Evolutionary conservation across 1,140 invertebrate genomes (phyloP), one percentile per base, ranked within the genome.

Genomic region (Diorhabda carinulata): DNA sequence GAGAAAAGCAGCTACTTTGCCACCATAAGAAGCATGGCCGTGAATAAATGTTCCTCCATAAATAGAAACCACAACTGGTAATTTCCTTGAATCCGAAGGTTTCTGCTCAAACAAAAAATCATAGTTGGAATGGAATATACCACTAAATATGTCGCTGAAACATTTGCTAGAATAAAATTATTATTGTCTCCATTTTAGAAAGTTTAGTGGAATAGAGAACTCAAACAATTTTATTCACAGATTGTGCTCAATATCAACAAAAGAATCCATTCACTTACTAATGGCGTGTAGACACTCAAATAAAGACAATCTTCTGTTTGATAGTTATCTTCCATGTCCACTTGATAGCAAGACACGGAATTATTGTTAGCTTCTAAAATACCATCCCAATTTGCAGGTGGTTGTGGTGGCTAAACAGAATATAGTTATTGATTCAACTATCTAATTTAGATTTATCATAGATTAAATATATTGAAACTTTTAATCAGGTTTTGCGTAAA

Each of bases 21-120:
- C 8, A 2, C 71, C 71, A 43, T 61, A 65, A 56, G 43, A 42
- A 10, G 71, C 66, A 61, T 56, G 65, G 44, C 78, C 78, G 62
- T 59, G 61, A 58, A 57, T 66, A 9, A 72, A 72, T 3, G 71
- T 58, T 40, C 71, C 71, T 7, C 71, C 71, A 61, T 72, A 67
- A 57, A 72, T 72, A 40, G 45, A 42, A 4, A 72, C n/a, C 10
- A 69, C 42, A 1, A 72, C 71, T 43, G 71, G 67, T 25, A 72
- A 44, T 3, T 9, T 6, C 4, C 41, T 8, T 4, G 8, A 4
- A 63, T 43, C 45, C 6, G 41, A 41, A 43, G 61, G 61, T 63
- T 63, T 63, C 61, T 63, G 10, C 25, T 25, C 25, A 25, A 25
- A 25, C 25, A 25, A 25, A 25, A 25, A 25, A 25, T 25, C 25